These are phyloP conservation scores for Phymanthus crucifer DNA, from an alignment of 92 coral and sea anemone genomes.

Conservation along the genomic window DNA sequence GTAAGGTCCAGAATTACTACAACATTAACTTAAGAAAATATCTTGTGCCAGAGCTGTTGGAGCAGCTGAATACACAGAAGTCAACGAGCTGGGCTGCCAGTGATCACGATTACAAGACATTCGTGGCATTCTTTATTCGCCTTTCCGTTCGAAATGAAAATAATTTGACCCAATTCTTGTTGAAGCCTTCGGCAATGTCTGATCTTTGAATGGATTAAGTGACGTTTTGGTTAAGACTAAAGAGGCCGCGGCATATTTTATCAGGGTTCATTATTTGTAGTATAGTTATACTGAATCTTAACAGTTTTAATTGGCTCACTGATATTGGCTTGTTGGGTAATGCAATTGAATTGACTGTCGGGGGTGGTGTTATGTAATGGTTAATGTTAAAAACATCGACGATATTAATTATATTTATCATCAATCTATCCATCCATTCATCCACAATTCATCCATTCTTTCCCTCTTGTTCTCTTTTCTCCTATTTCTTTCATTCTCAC, in stretches of 20 bases:
- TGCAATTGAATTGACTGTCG: not conserved
- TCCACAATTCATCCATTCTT: no score
- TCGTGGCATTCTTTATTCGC: not conserved
- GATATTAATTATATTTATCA: no score
- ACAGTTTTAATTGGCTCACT: not conserved
- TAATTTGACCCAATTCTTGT: not conserved
- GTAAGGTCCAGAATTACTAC: no score
- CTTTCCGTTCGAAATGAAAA: not conserved
- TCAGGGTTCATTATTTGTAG: not conserved
- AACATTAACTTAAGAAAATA: not conserved
- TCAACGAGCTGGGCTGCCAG: not conserved
- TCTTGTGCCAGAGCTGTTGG: not conserved
- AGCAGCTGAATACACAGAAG: not conserved
- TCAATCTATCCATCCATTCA: no score
- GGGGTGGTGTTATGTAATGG: not conserved
- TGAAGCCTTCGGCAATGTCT: not conserved
- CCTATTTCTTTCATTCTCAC: no score
- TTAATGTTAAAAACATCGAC: not conserved
- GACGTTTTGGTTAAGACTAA: slow-evolving; percentile 2
- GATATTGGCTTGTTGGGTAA: not conserved
- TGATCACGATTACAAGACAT: not conserved
- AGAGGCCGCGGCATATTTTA: not conserved
- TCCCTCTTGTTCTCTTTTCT: no score
- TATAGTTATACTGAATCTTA: not conserved
- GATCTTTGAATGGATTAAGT: not conserved